phyloP scores from a whole-genome alignment of 2,797 vertebrate genomes.

The Sciurus vulgaris region DNA sequence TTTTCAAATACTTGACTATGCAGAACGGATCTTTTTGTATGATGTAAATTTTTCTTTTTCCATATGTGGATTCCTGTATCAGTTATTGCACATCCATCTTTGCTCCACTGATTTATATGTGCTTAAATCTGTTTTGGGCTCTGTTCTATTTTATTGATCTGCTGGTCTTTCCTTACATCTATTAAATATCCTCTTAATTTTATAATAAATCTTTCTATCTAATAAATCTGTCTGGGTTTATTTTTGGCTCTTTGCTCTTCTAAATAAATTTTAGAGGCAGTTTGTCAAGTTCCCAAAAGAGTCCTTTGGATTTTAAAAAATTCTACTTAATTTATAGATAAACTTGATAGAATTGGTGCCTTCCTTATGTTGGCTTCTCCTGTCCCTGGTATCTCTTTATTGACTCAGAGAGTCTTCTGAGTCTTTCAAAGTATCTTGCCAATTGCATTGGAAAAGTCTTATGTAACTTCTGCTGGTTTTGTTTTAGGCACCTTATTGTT shows the following conservation, averaged over 20 bases:
- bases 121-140: background rate
- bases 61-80: background rate
- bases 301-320: background rate
- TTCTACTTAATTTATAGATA: background rate
- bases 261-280: background rate
- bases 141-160: background rate
- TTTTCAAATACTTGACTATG: background rate
- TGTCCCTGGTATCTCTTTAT: background rate
- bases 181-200: background rate
- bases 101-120: background rate
- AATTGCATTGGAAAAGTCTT: background rate
- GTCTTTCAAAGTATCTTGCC: background rate
- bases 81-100: background rate
- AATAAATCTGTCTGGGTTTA: background rate
- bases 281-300: conserved; percentile 20
- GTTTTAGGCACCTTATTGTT: background rate
- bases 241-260: background rate
- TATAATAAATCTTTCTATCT: background rate
- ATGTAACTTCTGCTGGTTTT: background rate
- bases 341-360: background rate
- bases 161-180: background rate
- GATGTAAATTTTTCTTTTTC: background rate
- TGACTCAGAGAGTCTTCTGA: background rate
- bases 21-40: background rate
- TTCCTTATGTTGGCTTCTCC: background rate